These are phyloP conservation scores for Zosterops borbonicus DNA, from an alignment of 2,113 vertebrate species.

Conservation along the genomic window DNA sequence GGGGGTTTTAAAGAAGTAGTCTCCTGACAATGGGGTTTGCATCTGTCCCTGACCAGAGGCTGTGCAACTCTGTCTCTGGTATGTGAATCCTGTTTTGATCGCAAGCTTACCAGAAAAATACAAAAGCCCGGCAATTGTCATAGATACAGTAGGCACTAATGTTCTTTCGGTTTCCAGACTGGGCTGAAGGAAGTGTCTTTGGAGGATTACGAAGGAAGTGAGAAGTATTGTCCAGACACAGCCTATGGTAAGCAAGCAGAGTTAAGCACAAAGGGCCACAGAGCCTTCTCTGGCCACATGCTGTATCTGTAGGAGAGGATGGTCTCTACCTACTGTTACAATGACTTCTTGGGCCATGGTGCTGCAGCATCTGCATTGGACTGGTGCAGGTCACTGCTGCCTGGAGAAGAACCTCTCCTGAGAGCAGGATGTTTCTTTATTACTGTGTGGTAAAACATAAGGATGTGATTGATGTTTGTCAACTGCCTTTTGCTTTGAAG, in stretches of 20 bases:
- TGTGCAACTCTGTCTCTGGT: background rate
- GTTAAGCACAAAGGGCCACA: background rate
- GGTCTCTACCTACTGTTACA: background rate
- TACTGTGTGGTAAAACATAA: background rate
- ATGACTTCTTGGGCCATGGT: background rate
- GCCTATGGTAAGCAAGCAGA: conserved; percentile 82
- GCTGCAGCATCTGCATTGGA: background rate
- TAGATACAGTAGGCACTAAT: conserved; percentile 28
- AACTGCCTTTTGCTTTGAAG: conserved; percentile 24
- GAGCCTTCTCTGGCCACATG: background rate
- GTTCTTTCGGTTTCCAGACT: conserved; percentile 63
- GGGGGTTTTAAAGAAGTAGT: background rate
- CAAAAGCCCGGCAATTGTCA: background rate
- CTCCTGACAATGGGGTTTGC: background rate
- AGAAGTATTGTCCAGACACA: conserved; percentile 78
- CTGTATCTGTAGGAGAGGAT: background rate
- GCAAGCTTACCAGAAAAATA: background rate
- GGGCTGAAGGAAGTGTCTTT: conserved; percentile 56
- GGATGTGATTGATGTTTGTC: conserved; percentile 3
- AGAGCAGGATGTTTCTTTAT: background rate
- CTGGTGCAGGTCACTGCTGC: background rate
- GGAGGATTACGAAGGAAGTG: conserved; percentile 61
- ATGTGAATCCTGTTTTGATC: background rate
- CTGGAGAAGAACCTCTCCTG: background rate
- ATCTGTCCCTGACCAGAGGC: background rate